Evolutionary conservation across 1,140 invertebrate genomes (phyloP).

Genomic region (Vollenhovia emeryi): DNA sequence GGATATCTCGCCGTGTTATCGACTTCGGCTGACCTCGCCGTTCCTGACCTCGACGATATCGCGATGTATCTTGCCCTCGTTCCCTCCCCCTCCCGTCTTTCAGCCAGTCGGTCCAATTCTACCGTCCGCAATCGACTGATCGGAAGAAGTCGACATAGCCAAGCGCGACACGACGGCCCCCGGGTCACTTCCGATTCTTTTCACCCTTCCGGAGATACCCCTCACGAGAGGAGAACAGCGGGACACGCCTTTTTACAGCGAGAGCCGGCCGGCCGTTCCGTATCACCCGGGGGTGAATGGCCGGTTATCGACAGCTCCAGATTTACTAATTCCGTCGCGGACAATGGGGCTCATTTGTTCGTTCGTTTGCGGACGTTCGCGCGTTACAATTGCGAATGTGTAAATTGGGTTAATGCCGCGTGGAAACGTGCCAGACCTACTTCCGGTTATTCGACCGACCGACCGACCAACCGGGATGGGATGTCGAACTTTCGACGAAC

Average conservation of each 20-base stretch:
- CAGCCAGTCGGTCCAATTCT: neutral
- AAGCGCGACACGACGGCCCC: neutral
- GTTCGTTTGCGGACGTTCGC: neutral
- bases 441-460: slow-evolving; percentile 55
- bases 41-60: slow-evolving; percentile 29
- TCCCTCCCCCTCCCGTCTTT: no score
- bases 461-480: neutral
- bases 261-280: neutral
- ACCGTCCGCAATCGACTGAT: slow-evolving; percentile 29
- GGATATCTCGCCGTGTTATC: slow-evolving; percentile 23
- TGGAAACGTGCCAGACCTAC: slow-evolving; percentile 79
- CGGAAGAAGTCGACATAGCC: slow-evolving; percentile 1
- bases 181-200: neutral
- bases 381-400: slow-evolving; percentile 26
- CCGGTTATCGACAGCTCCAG: slow-evolving; percentile 19
- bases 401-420: slow-evolving; percentile 81
- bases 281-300: neutral
- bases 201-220: neutral
- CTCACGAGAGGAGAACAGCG: neutral
- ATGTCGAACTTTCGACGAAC: slow-evolving; percentile 36
- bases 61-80: neutral
- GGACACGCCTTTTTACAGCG: neutral
- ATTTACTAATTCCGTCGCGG: slow-evolving; percentile 11
- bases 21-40: slow-evolving; percentile 30
- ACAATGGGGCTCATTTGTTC: neutral